Percentiles rank a stretch among this genome's conserved stretches.
These are phyloP conservation scores for Dryococelus australis DNA, from an alignment of 2,888 invertebrate species.

Conservation along the genomic window DNA sequence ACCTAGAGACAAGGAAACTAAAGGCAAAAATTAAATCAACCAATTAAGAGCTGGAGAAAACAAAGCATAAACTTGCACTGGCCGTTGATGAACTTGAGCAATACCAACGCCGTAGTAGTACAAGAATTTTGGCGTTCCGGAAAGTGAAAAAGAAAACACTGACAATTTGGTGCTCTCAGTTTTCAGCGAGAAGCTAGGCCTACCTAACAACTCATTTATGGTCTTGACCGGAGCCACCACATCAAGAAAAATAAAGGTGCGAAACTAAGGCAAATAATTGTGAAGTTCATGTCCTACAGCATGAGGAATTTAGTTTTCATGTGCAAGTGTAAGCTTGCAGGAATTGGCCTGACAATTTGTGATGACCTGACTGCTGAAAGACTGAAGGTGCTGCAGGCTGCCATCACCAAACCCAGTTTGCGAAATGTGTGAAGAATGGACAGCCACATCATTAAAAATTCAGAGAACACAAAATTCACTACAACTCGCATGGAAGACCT, in stretches of 20 bases:
- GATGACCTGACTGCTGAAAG: background rate
- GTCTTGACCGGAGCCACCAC: background rate
- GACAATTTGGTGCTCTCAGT: slow-evolving; percentile 1
- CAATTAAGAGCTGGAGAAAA: no score
- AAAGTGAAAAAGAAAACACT: background rate
- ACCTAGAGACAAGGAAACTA: background rate
- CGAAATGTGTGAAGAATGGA: background rate
- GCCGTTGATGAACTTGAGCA: background rate
- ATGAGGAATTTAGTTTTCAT: background rate
- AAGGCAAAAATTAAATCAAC: background rate
- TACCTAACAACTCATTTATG: background rate
- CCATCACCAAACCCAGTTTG: background rate
- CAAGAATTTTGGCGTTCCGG: background rate
- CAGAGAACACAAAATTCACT: background rate
- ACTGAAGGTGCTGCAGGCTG: background rate
- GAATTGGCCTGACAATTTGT: background rate
- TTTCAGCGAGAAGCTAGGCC: background rate
- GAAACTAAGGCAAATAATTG: background rate
- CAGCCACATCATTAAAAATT: background rate
- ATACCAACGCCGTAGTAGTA: background rate
- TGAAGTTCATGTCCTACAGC: background rate
- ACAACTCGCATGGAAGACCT: background rate
- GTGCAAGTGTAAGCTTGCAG: background rate
- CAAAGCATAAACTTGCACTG: no score
- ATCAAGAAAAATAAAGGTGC: background rate